Base-by-base conservation (phyloP, 2,888 invertebrate genomes). In the Mongoloraphidia duomilia region DNA sequence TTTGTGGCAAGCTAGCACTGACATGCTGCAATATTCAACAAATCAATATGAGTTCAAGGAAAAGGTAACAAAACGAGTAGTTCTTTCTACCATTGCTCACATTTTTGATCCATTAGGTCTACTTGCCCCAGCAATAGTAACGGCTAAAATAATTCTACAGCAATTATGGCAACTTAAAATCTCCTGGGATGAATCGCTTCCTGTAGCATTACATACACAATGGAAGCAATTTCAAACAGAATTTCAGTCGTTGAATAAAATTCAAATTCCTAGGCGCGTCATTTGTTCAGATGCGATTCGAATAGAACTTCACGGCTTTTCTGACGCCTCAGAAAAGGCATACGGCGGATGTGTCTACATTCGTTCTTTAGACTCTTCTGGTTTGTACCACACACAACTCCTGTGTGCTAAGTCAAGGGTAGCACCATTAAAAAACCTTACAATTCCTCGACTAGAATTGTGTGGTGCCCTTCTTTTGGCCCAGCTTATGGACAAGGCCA, bases 301-400 rank as follows among this genome's bases (percentile, higher is more conserved):
- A 8, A n/a, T 44, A 34, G 44, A 44, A 39, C 38, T 46, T 4
- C 47, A 47, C 41, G 47, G 43, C 10, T 50, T 47, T 14, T 41
- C 37, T 11, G 50, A 50, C 35, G 47, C 47, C 10, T 36, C 36
- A 10, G 47, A 50, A n/a, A 13, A 9, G 12, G 50, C 47, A 9
- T 50, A 35, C 34, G 46, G 42, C 3, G 47, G 38, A n/a, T 41
- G 38, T 11, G 33, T 50, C 8, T 50, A 50, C 44, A 11, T 50
- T 6, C 37, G 42, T 3, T 11, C 14, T 4, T 33, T 37, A 42
- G 6, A 41, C 26, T 10, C 10, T 5, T 33, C 37, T 11, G 35
- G 14, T 42, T 36, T n/a, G 8, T 43, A 47, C 37, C 43, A 35
- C 14, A 42, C n/a, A n/a, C 36, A 17, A 11, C n/a, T 47, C 9